Conservation (phyloP, 2,888 invertebrate species). For the Chirona hameri region DNA sequence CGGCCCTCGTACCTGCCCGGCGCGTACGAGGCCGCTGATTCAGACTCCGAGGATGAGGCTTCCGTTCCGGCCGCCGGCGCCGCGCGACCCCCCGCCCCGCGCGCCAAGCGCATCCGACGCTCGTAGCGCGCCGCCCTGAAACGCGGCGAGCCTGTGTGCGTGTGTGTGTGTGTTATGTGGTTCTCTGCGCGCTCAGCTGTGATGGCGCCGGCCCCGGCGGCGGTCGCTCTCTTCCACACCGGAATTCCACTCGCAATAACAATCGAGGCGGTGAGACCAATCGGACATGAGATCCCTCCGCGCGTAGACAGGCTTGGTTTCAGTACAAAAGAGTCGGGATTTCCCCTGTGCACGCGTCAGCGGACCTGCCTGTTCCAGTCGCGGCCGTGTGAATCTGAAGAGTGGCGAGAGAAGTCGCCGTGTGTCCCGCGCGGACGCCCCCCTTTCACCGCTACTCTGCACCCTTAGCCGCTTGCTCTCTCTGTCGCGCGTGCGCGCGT, state of each 20-base stretch:
- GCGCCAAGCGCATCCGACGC: constrained; percentile 47
- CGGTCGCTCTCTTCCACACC: not conserved
- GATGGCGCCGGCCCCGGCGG: not conserved
- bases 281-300: not conserved
- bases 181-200: not conserved
- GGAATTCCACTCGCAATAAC: not conserved
- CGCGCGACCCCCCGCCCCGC: constrained; percentile 6
- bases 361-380: too few species aligned
- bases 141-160: constrained; percentile 45
- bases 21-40: constrained; percentile 22
- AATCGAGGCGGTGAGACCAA: not conserved
- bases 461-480: too few species aligned
- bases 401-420: too few species aligned
- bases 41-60: constrained; percentile 25
- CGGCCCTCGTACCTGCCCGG: not conserved
- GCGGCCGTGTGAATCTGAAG: too few species aligned
- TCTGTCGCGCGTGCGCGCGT: too few species aligned
- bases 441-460: too few species aligned
- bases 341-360: not conserved
- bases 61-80: not conserved
- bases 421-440: too few species aligned
- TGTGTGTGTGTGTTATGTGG: not conserved
- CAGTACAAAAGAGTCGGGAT: not conserved
- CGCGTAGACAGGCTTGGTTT: not conserved
- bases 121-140: constrained; percentile 51